Base-by-base conservation (phyloP, 2,797 vertebrate genomes). In the Taeniopygia guttata region DNA sequence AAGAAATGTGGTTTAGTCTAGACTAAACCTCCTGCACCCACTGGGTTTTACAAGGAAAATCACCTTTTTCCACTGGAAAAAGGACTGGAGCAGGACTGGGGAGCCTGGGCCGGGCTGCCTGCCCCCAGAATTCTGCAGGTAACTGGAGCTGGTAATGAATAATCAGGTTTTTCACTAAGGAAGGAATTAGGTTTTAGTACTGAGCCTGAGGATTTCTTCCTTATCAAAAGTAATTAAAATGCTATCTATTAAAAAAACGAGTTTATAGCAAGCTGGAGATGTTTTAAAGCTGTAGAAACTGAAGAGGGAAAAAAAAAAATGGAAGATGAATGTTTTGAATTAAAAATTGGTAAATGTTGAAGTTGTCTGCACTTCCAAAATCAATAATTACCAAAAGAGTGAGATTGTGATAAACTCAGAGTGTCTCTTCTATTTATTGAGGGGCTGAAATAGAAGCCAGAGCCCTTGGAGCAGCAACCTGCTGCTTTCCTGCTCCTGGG, bases 241-340 rank as follows among this genome's bases (percentile, higher is more conserved):
- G 0, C 3, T 63, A 34, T 7, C 3, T 45, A 76, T 34, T 0
- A 0, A 23, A 20, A 83, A 67, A 73, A 17, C 0, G 0, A 45
- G 21, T 36, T 34, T 25, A 23, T 11, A n/a, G 34, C 42, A 34
- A 64, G 25, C 13, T 73, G 22, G 49, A 43, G 27, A 15, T 36
- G 29, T 22, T 75, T 68, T 17, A 78, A 67, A 90, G 25, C 60
- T 43, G 23, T 14, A 45, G 29, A 60, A 80, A 43, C 11, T 4
- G 19, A 34, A 75, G 17, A 5, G 7, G 2, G 2, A 2, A 17
- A 27, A 8, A 45, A 59, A 38, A 59, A 55, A 73, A 34, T 11
- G n/a, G 29, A 38, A 87, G 27, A n/a, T 6, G 9, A 67, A 60
- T 13, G 20, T 5, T 48, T 72, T 23, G 32, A 82, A 43, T 70